Base-by-base conservation (phyloP, 1,140 invertebrate species). In the Euura lappo region DNA sequence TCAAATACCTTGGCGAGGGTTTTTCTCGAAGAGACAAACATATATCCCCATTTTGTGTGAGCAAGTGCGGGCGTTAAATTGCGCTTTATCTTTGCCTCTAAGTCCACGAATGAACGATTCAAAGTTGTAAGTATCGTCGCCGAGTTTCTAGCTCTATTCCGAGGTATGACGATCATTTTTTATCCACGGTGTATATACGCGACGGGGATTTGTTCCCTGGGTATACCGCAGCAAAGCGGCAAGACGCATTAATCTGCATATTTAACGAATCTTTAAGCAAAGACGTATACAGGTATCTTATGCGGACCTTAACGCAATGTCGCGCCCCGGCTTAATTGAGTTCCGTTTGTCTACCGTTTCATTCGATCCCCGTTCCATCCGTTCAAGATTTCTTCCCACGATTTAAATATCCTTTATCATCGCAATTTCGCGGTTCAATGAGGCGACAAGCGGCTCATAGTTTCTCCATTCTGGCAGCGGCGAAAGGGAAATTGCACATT, bases 231-330 rank as follows among this genome's bases (percentile, higher is more conserved):
- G 51, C 51, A 60, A 60, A 60, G 51, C 51, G 13, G 51, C 13
- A 60, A 60, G 51, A 60, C 51, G 51, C 51, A 60, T 60, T 60
- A 60, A 60, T 60, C 51, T 60, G 4, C 51, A 60, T 60, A 60
- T 60, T 60, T 60, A 60, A 60, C 51, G 51, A 60, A 60, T 60
- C 51, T 60, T 60, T 60, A 5, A 60, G 51, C 51, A 60, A n/a
- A 60, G 6, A 28, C 28, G 28, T 28, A 28, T 28, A 60, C 8
- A 60, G 8, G 51, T 60, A 60, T 60, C 51, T 60, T n/a, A 60
- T 6, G 51, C 3, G 51, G 51, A 60, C 51, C 51, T 60, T 60
- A 60, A 60, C 51, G 51, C 51, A 60, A 60, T 60, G 51, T 60
- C 13, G 51, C 51, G 51, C 6, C 5, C 5, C 51, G 51, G 13